Evolutionary conservation across 2,113 vertebrate species (phyloP).

Genomic region (Hemicordylus capensis): DNA sequence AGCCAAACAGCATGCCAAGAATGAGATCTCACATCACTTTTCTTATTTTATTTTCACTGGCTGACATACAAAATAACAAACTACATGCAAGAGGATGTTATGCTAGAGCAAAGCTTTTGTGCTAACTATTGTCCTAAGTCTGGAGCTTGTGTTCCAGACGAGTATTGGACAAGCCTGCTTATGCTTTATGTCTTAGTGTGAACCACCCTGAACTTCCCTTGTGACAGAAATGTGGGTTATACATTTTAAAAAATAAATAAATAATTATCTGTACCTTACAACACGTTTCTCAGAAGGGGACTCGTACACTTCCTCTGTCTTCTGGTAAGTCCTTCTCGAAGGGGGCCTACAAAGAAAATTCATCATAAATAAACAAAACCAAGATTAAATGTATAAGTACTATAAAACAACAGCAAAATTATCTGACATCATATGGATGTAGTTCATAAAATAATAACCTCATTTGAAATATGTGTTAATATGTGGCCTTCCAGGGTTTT

Average conservation of each 20-base stretch:
- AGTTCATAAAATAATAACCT: not conserved
- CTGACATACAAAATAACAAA: too few species aligned
- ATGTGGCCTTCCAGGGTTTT: too few species aligned
- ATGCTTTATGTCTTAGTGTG: not conserved
- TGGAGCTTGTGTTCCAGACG: too few species aligned
- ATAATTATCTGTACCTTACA: not conserved
- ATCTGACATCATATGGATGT: too few species aligned
- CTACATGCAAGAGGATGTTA: too few species aligned
- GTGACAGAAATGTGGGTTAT: not conserved
- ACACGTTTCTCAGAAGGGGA: not conserved
- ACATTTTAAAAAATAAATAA: not conserved
- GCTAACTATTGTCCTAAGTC: too few species aligned
- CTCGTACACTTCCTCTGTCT: not conserved
- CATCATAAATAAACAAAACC: not conserved
- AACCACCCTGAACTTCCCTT: not conserved
- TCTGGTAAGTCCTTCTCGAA: not conserved
- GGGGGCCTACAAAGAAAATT: not conserved
- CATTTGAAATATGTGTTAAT: not conserved
- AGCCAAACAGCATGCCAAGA: not conserved
- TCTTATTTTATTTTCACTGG: not conserved
- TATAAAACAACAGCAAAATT: not conserved
- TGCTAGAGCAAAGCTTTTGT: too few species aligned
- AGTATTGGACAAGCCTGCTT: too few species aligned
- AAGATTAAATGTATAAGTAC: not conserved
- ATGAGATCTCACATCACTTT: not conserved